These are phyloP conservation scores for Lagorchestes hirsutus DNA, from an alignment of 2,797 vertebrate genomes.

Conservation along the genomic window DNA sequence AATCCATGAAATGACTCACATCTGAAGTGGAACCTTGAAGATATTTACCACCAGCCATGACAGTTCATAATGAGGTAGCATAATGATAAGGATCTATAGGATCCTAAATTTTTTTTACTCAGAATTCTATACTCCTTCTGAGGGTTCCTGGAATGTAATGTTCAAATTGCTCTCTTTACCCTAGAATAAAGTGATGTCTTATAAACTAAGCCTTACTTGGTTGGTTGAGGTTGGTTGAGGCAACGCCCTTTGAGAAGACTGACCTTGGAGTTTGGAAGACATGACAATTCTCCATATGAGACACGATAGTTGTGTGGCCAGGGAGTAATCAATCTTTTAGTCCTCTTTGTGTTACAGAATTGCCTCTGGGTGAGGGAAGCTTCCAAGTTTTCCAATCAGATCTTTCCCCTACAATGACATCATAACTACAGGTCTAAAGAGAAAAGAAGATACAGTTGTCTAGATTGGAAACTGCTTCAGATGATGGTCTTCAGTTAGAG, in stretches of 20 bases:
- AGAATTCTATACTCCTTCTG: not conserved
- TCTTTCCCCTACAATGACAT: not conserved
- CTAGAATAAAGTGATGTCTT: not conserved
- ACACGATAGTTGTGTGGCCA: not conserved
- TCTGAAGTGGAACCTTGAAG: not conserved
- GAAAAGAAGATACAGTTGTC: not conserved
- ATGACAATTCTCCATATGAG: not conserved
- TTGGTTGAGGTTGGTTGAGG: not conserved
- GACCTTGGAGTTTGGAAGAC: not conserved
- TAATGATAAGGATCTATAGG: not conserved
- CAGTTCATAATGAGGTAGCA: not conserved
- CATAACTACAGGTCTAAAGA: not conserved
- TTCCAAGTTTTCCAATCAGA: not conserved
- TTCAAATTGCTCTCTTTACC: not conserved
- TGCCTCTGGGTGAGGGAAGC: not conserved
- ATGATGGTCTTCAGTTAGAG: not conserved
- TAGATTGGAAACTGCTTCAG: not conserved
- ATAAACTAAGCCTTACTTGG: not conserved
- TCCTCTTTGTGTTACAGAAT: not conserved
- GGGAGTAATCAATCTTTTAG: not conserved
- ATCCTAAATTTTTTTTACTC: not conserved
- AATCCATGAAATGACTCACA: not conserved
- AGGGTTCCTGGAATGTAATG: not conserved
- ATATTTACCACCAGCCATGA: not conserved
- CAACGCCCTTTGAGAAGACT: not conserved